Percentiles rank a stretch among this genome's conserved stretches.
phyloP scores from a whole-genome alignment of 2,888 invertebrate species.

The Napeogenes sylphis region DNA sequence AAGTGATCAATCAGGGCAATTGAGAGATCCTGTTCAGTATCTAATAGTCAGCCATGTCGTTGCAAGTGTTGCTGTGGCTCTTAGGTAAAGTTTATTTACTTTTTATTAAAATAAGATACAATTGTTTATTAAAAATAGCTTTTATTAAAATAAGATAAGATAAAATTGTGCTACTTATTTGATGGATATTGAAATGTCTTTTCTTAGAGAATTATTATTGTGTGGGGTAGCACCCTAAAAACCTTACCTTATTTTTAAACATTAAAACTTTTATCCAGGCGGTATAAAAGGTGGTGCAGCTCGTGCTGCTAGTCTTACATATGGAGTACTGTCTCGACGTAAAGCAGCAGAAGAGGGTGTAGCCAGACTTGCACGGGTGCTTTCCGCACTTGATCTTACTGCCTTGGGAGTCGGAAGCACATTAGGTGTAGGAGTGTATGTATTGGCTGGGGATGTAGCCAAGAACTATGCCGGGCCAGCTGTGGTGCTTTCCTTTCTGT shows the following conservation, averaged over 20 bases:
- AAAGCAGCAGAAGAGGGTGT: constrained; percentile 70
- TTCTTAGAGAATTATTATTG: too few relatives aligned
- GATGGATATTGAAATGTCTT: too few relatives aligned
- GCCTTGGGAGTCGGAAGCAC: constrained; percentile 89
- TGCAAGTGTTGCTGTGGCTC: not conserved
- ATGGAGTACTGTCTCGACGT: constrained; percentile 61
- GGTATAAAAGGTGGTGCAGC: constrained; percentile 63
- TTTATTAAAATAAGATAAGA: not conserved
- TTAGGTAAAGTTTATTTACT: not conserved
- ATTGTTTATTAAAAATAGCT: not conserved
- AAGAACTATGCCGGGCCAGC: constrained; percentile 90
- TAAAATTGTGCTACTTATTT: not conserved
- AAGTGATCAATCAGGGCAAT: constrained; percentile 1
- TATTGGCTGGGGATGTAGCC: constrained; percentile 90
- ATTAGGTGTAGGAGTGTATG: constrained; percentile 94
- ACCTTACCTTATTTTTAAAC: too few relatives aligned
- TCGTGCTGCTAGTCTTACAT: constrained; percentile 54
- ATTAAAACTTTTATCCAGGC: constrained; percentile 39
- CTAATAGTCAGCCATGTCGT: not conserved
- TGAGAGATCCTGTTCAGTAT: not conserved
- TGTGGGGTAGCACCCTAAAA: too few relatives aligned
- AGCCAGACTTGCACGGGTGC: constrained; percentile 81
- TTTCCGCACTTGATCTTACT: constrained; percentile 89
- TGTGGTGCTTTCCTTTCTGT: constrained; percentile 89
- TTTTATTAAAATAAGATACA: not conserved